Conservation (phyloP, 2,797 vertebrate genomes). For the Poecilia picta region DNA sequence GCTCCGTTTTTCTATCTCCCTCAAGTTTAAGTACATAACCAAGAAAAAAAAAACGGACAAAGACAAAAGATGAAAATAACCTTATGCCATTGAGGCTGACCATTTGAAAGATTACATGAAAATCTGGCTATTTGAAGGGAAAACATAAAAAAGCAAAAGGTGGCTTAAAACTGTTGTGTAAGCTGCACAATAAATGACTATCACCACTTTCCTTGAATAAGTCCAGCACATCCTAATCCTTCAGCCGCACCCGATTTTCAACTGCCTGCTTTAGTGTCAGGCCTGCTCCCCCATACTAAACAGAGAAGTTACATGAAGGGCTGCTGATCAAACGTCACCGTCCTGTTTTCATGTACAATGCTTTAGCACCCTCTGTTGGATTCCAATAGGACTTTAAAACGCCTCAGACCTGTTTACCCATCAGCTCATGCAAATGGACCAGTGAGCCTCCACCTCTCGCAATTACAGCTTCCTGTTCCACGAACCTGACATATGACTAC, state of each 20-base stretch:
- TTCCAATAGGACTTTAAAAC: background rate
- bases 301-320: slow-evolving; percentile 53
- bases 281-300: slow-evolving; percentile 63
- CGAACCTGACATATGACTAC: slow-evolving; percentile 33
- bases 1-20: background rate
- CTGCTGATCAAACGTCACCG: slow-evolving; percentile 52
- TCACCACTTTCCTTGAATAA: slow-evolving; percentile 34
- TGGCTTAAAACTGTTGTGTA: background rate
- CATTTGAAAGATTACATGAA: background rate
- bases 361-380: slow-evolving; percentile 71
- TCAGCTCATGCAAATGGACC: slow-evolving; percentile 24
- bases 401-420: slow-evolving; percentile 10
- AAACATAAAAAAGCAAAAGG: background rate
- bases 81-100: background rate
- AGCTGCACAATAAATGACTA: slow-evolving; percentile 52
- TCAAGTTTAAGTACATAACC: background rate
- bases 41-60: background rate
- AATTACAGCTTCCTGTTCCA: slow-evolving; percentile 27
- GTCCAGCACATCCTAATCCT: slow-evolving; percentile 49
- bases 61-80: background rate
- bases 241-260: slow-evolving; percentile 59
- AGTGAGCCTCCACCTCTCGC: slow-evolving; percentile 20
- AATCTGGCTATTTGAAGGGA: background rate
- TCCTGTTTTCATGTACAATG: slow-evolving; percentile 46
- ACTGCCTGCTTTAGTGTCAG: slow-evolving; percentile 57